Base-by-base conservation (phyloP, 1,140 invertebrate genomes). In the Drosophila cardini region DNA sequence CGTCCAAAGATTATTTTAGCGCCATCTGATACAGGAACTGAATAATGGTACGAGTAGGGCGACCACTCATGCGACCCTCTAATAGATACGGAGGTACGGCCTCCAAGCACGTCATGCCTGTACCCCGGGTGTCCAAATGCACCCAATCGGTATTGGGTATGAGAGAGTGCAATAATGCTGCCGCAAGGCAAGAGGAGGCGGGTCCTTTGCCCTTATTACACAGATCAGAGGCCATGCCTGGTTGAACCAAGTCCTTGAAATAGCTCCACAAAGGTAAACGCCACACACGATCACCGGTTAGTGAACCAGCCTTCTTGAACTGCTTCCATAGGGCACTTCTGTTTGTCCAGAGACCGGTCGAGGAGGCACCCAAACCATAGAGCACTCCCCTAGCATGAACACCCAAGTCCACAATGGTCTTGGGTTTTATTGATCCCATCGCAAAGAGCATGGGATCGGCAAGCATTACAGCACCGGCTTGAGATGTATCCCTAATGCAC, bases 231-330 rank as follows among this genome's bases (percentile, higher is more conserved):
- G 90, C 84, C 13, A 43, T 46, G 4, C 16, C 42, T 0, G 78
- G 68, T 16, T 93, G 95, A 38, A 98, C 93, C 84, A 95, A 93
- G 36, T 95, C 94, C 2, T 94, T 94, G 84, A 96, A 98, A 81
- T 95, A 94, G 48, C 96, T 94, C 95, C 96, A 98, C 0, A 98
- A 90, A 0, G 97, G 97, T 93, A 98, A 95, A 80, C 97, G 93
- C 97, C 97, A 98, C 2, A 98, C 93, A 46, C 97, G 93, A 91
- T 98, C 97, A 0, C 97, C 97, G 2, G 96, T 96, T 8, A 93
- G 62, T 8, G 92, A 91, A 36, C 96, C 95, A 1, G 96, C 95
- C 45, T 93, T 85, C 72, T 94, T 93, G 21, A 97, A 81, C 26
- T 93, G 92, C 45, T 94, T 89, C 92, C 94, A 97, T 11, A 96